phyloP scores from a whole-genome alignment of 1,140 invertebrate genomes.

The Lethrus apterus region DNA sequence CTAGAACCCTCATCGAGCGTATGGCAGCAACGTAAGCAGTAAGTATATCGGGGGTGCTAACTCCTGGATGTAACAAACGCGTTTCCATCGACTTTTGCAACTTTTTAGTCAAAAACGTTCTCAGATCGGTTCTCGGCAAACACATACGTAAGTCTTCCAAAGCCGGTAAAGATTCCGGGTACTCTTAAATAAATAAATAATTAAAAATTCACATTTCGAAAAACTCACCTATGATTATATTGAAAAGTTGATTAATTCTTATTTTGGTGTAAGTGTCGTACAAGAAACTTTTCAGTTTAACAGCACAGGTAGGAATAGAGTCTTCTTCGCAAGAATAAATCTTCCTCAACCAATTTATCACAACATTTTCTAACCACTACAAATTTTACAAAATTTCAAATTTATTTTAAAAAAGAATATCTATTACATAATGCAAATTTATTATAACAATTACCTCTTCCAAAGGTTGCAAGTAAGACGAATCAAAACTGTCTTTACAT shows the following conservation, averaged over 20 bases:
- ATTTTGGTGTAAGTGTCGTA: constrained; percentile 83
- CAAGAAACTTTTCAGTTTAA: constrained; percentile 78
- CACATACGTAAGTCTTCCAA: constrained; percentile 84
- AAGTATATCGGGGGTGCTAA: constrained; percentile 95
- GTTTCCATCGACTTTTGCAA: constrained; percentile 73
- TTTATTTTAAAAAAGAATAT: too few species aligned
- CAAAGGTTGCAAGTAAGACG: constrained; percentile 61
- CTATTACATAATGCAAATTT: too few species aligned
- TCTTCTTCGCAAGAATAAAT: constrained; percentile 62
- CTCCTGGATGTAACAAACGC: constrained; percentile 83
- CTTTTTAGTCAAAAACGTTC: constrained; percentile 65
- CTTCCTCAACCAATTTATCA: constrained; percentile 73
- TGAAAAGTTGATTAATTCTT: constrained; percentile 88
- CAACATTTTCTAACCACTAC: constrained; percentile 74
- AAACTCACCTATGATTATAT: constrained; percentile 80
- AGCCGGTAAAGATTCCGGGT: constrained; percentile 89
- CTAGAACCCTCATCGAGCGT: constrained; percentile 81
- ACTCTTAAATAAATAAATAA: constrained; percentile 53
- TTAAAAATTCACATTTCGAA: not conserved
- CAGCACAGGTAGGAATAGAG: too few species aligned
- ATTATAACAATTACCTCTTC: constrained; percentile 48
- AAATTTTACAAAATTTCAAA: constrained; percentile 8
- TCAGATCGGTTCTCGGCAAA: constrained; percentile 76
- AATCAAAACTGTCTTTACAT: constrained; percentile 78
- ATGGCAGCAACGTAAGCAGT: constrained; percentile 96